phyloP scores from a whole-genome alignment of 2,797 vertebrate species.

The Prunella strophiata region DNA sequence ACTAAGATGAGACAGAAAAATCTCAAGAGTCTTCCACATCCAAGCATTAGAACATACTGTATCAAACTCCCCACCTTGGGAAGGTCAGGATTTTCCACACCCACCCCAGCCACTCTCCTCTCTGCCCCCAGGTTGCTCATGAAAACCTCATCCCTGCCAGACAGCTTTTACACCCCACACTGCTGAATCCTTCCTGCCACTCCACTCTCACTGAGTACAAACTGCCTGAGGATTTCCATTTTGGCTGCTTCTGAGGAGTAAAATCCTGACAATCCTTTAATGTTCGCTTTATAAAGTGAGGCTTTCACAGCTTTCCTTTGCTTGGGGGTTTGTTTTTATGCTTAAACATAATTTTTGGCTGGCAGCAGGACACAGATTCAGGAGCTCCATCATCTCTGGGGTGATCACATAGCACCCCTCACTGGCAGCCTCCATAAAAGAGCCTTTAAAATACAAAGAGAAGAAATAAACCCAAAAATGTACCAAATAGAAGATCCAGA shows the following conservation, averaged over 20 bases:
- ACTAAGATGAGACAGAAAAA: not conserved
- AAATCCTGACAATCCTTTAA: not conserved
- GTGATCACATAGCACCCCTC: conserved; percentile 44
- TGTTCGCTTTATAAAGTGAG: not conserved
- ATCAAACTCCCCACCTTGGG: not conserved
- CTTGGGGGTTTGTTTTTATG: conserved; percentile 1
- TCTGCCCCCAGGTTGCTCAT: rapidly evolving
- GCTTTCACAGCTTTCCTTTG: not conserved
- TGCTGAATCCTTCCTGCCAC: not conserved
- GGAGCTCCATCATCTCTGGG: not conserved
- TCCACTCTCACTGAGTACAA: rapidly evolving
- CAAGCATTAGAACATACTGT: not conserved
- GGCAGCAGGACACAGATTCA: not conserved
- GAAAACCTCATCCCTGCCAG: not conserved
- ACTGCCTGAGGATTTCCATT: not conserved
- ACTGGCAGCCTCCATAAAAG: conserved; percentile 18
- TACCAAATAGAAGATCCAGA: not conserved
- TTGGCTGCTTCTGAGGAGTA: not conserved
- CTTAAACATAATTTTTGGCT: not conserved
- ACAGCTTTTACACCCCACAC: not conserved
- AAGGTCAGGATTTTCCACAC: not conserved
- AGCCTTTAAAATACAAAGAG: not conserved
- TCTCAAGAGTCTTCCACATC: not conserved
- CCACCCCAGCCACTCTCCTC: not conserved
- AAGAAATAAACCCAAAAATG: not conserved